These are phyloP conservation scores for Neotoma lepida DNA, from an alignment of 2,113 vertebrate species.

Conservation along the genomic window DNA sequence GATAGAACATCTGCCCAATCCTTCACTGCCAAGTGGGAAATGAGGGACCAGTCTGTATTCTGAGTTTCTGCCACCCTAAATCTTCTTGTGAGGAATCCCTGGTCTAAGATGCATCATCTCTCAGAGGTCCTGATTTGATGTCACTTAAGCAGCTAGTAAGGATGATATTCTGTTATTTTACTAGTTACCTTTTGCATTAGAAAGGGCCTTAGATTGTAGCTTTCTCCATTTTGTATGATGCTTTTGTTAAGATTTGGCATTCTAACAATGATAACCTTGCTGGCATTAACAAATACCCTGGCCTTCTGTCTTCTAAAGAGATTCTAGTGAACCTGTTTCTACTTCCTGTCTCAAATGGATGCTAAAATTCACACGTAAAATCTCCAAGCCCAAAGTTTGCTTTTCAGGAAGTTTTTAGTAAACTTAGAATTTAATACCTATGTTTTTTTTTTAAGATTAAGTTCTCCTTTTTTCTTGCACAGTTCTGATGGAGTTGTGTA, in stretches of 20 bases:
- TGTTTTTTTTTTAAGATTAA: neutral
- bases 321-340: neutral
- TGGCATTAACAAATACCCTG: neutral
- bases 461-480: neutral
- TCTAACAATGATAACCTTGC: neutral
- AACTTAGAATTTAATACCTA: neutral
- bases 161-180: too few relatives aligned
- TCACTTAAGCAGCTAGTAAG: neutral
- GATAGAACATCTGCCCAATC: neutral
- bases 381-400: neutral
- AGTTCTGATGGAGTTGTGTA: neutral
- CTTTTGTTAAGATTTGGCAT: neutral
- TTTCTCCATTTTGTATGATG: neutral
- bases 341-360: neutral
- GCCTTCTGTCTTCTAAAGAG: neutral
- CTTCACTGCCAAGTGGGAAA: neutral
- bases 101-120: neutral
- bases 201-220: neutral
- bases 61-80: neutral
- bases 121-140: neutral
- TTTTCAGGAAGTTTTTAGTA: conserved; percentile 2
- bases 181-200: too few relatives aligned
- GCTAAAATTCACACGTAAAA: neutral
- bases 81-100: neutral
- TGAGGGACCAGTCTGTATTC: neutral